A percentile compares a stretch with the other conserved stretches of the same genome.
phyloP scores from a whole-genome alignment of 2,113 vertebrate species.

The Oxygymnocypris stewartii region DNA sequence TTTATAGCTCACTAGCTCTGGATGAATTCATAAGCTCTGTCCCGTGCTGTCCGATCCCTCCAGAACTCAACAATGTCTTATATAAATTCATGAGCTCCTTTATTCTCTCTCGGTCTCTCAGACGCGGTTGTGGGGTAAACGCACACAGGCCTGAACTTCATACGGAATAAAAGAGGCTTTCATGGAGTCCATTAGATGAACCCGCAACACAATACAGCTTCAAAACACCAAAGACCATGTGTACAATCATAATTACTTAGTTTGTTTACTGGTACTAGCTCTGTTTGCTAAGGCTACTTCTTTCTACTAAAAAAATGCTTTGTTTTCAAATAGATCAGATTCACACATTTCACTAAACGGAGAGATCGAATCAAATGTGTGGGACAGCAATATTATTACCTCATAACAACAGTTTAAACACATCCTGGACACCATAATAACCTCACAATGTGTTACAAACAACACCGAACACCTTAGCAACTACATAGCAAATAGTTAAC shows the following conservation, averaged over 20 bases:
- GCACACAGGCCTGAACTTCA: conserved; percentile 2
- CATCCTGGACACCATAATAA: background rate
- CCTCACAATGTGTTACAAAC: background rate
- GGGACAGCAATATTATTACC: background rate
- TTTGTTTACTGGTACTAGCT: background rate
- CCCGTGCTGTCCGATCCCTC: conserved; percentile 51
- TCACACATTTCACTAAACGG: background rate
- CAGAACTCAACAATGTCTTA: conserved; percentile 61
- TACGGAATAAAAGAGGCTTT: conserved; percentile 15
- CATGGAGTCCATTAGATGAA: conserved; percentile 14
- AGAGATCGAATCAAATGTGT: background rate
- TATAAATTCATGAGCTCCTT: conserved; percentile 71
- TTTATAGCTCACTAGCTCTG: conserved; percentile 74
- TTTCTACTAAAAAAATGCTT: background rate
- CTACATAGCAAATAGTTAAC: background rate
- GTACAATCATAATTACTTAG: background rate
- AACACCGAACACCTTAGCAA: background rate
- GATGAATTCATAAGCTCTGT: conserved; percentile 70
- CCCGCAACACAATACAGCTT: background rate
- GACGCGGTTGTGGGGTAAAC: conserved; percentile 39
- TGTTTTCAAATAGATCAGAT: background rate
- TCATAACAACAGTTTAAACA: background rate
- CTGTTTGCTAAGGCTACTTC: background rate
- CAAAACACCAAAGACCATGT: background rate
- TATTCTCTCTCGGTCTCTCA: conserved; percentile 58